Evolutionary conservation across 2,113 vertebrate genomes (phyloP).

Genomic region (Petromus typicus): DNA sequence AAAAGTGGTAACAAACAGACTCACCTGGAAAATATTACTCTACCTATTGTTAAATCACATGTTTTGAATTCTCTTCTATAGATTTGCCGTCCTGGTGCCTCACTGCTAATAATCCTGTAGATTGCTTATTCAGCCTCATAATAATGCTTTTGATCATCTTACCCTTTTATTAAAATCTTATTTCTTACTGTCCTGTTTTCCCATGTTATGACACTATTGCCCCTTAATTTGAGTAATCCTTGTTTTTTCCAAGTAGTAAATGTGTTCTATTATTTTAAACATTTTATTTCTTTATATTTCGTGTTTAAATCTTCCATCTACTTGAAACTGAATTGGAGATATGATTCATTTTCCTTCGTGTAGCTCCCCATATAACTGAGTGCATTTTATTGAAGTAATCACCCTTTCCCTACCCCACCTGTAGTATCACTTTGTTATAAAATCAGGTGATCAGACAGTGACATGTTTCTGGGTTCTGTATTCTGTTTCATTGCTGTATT

Average conservation of each 20-base stretch:
- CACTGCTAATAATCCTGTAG: not conserved
- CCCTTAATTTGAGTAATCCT: not conserved
- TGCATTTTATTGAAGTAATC: not conserved
- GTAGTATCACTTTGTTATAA: not conserved
- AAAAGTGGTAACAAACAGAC: not conserved
- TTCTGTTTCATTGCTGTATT: not conserved
- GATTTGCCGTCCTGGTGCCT: not conserved
- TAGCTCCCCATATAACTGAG: not conserved
- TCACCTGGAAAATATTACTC: not conserved
- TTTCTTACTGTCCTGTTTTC: not conserved
- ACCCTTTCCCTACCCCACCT: not conserved
- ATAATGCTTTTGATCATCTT: not conserved
- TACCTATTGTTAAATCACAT: not conserved
- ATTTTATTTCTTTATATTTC: not conserved
- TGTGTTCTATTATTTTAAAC: not conserved
- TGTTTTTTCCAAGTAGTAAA: slow-evolving; percentile 15
- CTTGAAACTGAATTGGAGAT: not conserved
- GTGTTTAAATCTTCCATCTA: not conserved
- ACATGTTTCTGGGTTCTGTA: not conserved
- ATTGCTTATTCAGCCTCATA: not conserved
- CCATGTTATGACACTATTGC: not conserved
- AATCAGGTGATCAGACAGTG: not conserved
- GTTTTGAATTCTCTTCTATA: not conserved
- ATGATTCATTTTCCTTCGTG: not conserved
- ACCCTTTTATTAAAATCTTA: not conserved